These are phyloP conservation scores for Pachydiplax longipennis DNA, from an alignment of 2,888 invertebrate genomes.

Conservation along the genomic window DNA sequence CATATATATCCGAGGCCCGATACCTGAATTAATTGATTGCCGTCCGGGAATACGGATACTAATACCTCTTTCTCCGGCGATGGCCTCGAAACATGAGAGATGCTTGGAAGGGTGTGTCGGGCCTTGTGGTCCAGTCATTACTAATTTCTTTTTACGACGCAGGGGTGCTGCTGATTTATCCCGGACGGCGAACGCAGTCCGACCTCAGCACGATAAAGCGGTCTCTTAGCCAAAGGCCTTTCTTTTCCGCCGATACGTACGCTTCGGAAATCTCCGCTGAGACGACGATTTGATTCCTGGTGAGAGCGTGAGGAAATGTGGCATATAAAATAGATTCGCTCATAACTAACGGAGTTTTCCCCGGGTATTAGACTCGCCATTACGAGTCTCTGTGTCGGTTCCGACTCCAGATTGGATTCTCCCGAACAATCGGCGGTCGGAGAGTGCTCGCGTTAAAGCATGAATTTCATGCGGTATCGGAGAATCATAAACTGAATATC, in stretches of 20 bases:
- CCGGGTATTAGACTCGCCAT: too few species aligned
- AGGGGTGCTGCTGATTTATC: conserved; percentile 40
- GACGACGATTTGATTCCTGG: too few species aligned
- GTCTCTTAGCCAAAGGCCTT: not conserved
- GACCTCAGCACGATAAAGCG: conserved; percentile 29
- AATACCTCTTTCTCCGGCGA: not conserved
- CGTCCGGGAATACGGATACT: not conserved
- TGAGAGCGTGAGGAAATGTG: too few species aligned
- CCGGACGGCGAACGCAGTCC: not conserved
- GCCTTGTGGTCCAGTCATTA: conserved; percentile 38
- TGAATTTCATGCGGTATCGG: too few species aligned
- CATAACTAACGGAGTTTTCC: too few species aligned
- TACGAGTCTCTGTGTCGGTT: too few species aligned
- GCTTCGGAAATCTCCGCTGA: not conserved
- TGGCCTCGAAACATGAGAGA: not conserved
- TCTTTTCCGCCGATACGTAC: not conserved
- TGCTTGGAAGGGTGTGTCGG: not conserved
- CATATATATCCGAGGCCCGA: conserved; percentile 10
- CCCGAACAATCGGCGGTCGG: too few species aligned
- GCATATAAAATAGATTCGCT: too few species aligned
- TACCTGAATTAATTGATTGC: conserved; percentile 29
- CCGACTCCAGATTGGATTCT: too few species aligned
- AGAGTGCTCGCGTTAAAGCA: too few species aligned
- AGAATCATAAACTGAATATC: too few species aligned
- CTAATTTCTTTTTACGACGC: conserved; percentile 37